phyloP scores from a whole-genome alignment of 1,140 invertebrate species.

The Adelges cooleyi region DNA sequence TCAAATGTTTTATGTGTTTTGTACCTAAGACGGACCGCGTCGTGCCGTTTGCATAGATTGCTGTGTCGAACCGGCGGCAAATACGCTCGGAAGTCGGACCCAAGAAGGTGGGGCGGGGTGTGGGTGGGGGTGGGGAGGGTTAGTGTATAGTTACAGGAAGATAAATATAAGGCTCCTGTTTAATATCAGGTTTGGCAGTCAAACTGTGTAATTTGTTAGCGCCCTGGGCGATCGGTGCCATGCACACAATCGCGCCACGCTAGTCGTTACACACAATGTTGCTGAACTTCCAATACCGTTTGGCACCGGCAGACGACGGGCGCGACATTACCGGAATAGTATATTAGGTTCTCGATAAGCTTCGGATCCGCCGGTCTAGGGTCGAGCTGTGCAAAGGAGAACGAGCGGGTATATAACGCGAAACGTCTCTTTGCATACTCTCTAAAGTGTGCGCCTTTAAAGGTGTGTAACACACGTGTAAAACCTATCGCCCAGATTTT shows the following conservation, averaged over 20 bases:
- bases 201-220: constrained; percentile 18
- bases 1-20: too few relatives aligned
- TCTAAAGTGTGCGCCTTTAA: too few relatives aligned
- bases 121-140: too few relatives aligned
- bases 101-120: too few relatives aligned
- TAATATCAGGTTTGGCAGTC: constrained; percentile 21
- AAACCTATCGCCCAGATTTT: background rate
- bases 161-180: background rate
- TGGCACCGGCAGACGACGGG: constrained; percentile 9
- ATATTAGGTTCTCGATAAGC: constrained; percentile 18
- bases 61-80: too few relatives aligned
- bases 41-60: too few relatives aligned
- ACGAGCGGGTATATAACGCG: background rate
- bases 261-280: background rate
- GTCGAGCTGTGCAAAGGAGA: background rate
- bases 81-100: too few relatives aligned
- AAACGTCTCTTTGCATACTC: background rate
- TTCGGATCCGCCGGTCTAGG: background rate
- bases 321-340: constrained; percentile 20
- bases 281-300: constrained; percentile 14
- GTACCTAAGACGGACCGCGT: too few relatives aligned
- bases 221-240: background rate
- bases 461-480: background rate
- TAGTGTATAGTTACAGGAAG: background rate
- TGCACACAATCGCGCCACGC: background rate